Percentiles rank a stretch among this genome's conserved stretches.
These are phyloP conservation scores for Nannoperca obscura DNA, from an alignment of 2,797 vertebrate species.

Conservation along the genomic window DNA sequence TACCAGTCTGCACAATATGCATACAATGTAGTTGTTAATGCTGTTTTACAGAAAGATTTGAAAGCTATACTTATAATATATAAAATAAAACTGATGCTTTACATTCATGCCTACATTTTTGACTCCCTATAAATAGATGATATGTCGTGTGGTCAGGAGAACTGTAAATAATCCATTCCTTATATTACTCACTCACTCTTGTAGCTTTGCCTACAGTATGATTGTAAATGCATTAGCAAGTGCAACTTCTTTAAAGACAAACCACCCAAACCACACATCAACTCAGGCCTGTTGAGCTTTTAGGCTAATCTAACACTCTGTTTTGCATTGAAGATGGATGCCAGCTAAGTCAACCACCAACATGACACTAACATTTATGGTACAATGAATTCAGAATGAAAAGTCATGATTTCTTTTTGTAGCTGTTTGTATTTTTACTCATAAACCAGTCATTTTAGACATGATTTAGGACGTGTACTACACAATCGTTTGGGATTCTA, in stretches of 20 bases:
- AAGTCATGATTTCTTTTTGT: not conserved
- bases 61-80: too few species aligned
- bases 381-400: not conserved
- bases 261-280: slow-evolving; percentile 3
- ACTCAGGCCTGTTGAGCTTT: not conserved
- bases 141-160: not conserved
- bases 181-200: not conserved
- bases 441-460: not conserved
- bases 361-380: not conserved
- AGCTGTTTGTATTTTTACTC: not conserved
- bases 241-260: not conserved
- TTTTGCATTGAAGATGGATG: slow-evolving; percentile 15
- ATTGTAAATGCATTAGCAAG: not conserved
- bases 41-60: too few species aligned
- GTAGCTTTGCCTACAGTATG: not conserved
- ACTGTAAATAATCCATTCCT: not conserved
- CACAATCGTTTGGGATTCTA: not conserved
- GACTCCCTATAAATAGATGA: too few species aligned
- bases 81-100: too few species aligned
- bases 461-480: not conserved
- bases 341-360: not conserved
- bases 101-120: not conserved
- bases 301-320: not conserved
- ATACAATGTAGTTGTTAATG: too few species aligned
- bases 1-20: too few species aligned